Percentiles rank a stretch among this genome's conserved stretches.
phyloP scores from a whole-genome alignment of 1,140 invertebrate species.

The Oreohelix idahoensis region DNA sequence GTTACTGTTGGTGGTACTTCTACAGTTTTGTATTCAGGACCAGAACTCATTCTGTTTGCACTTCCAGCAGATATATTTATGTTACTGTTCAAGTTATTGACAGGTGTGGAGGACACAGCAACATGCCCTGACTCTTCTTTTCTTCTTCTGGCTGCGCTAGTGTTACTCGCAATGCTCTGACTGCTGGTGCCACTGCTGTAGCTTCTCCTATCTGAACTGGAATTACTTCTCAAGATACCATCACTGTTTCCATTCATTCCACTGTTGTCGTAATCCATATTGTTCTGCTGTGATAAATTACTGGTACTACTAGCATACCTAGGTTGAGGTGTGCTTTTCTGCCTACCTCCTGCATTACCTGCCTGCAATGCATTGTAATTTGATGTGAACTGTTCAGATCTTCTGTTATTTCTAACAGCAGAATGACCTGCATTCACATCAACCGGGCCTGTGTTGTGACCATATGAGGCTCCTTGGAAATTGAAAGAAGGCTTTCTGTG shows the following conservation, averaged over 20 bases:
- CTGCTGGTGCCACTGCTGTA: neutral
- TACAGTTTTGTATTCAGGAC: neutral
- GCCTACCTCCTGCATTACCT: neutral
- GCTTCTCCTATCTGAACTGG: neutral
- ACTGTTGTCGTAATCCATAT: no score
- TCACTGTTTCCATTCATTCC: neutral
- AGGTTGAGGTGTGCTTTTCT: neutral
- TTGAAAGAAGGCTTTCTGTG: neutral
- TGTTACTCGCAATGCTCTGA: neutral
- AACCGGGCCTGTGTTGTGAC: neutral
- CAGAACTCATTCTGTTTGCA: neutral
- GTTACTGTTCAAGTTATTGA: neutral
- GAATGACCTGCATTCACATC: neutral
- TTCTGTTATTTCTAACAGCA: neutral
- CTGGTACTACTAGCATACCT: neutral
- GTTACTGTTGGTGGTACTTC: neutral
- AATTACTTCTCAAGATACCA: neutral
- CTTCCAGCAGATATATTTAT: neutral
- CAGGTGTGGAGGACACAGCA: neutral
- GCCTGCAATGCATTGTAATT: neutral
- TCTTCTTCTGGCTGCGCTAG: neutral
- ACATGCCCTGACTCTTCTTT: neutral
- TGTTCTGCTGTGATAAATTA: neutral
- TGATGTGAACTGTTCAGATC: neutral
- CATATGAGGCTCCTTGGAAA: neutral